Conservation (phyloP, 2,113 vertebrate genomes). For the Aegypius monachus region DNA sequence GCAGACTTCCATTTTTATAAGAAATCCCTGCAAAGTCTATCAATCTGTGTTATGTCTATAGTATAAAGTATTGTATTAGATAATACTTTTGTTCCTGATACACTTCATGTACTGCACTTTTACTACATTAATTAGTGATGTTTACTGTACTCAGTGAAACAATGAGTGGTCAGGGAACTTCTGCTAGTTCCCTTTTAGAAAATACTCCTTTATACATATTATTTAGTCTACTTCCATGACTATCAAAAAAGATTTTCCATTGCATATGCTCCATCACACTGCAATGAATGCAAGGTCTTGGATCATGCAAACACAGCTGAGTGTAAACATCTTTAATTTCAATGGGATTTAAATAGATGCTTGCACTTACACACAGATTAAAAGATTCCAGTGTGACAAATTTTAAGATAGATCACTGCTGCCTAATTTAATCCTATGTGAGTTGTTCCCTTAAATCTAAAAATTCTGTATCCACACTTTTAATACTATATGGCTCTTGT, state of each 20-base stretch:
- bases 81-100: background rate
- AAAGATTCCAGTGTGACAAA: background rate
- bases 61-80: background rate
- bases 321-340: background rate
- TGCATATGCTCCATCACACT: background rate
- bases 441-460: background rate
- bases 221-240: background rate
- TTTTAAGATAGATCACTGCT: background rate
- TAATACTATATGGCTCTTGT: background rate
- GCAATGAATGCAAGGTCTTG: background rate
- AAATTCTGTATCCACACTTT: background rate
- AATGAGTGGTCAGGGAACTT: background rate
- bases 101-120: background rate
- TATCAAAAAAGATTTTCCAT: background rate
- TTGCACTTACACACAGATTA: background rate
- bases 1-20: background rate
- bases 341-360: background rate
- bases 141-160: background rate
- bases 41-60: background rate
- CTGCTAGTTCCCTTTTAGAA: background rate
- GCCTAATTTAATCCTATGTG: background rate
- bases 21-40: background rate
- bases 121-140: background rate
- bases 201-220: background rate
- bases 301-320: background rate